Base-by-base conservation (phyloP, 2,888 invertebrate species). In the Amphipoea oculea region DNA sequence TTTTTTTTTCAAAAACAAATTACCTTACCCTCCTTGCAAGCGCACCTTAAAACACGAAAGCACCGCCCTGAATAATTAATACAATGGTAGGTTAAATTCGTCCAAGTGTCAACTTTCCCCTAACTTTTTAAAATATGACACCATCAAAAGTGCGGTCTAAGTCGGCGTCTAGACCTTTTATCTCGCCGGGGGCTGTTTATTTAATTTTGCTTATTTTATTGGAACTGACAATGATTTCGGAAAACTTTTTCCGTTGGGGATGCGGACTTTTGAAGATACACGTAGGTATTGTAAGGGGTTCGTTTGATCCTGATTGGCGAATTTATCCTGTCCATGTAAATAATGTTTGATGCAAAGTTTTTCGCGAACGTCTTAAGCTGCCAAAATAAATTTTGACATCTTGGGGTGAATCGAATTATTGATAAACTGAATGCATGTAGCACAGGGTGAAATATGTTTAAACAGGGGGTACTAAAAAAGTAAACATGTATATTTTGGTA, bases 61-160 rank as follows among this genome's bases (percentile, higher is more conserved):
- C 95, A 93, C 93, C 95, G 93, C 95, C 95, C 94, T 96, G 96
- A 96, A 96, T 97, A 97, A 96, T 96, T 97, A 96, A 97, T 96
- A 96, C 96, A 96, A 96, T 96, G 95, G 95, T 94, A 96, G 96
- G 96, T 96, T 96, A 96, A 96, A 96, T 95, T 96, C 95, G 94
- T 95, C 95, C 91, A 95, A 96, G 96, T 96, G 96, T 96, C 96
- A 96, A 95, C 95, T 95, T 94, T 96, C 95, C 96, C 96, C 96
- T 92, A 95, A 96, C 94, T 96, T 96, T 94, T 92, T 87, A 95
- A 96, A 96, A 96, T 94, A 95, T 96, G 94, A 94, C 95, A 94
- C 96, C 96, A 95, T 96, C 96, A 95, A 96, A 95, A 95, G 95
- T 95, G 96, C 93, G 96, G 96, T 96, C 94, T 94, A 91, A 92